Percentiles rank a stretch among this genome's conserved stretches.
These are phyloP conservation scores for Sarcophaga caerulescens DNA, from an alignment of 2,888 invertebrate species.

Conservation along the genomic window DNA sequence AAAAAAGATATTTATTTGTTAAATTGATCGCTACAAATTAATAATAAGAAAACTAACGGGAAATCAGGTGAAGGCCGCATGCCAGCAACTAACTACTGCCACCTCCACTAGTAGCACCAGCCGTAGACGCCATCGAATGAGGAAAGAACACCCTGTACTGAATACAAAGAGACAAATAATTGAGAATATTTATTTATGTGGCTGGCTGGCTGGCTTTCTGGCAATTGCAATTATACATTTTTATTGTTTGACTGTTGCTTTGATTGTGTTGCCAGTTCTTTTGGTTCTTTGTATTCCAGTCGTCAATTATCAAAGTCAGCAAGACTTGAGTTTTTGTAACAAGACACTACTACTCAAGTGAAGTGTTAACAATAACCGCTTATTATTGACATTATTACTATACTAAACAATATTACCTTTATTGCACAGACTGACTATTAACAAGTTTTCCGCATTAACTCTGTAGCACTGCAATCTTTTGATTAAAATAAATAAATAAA, in stretches of 20 bases:
- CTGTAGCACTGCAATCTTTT: too few relatives aligned
- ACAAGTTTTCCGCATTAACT: not conserved
- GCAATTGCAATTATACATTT: not conserved
- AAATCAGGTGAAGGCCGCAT: slow-evolving; percentile 72
- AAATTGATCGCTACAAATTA: slow-evolving; percentile 66
- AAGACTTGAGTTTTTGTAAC: slow-evolving; percentile 56
- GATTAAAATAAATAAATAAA: too few relatives aligned
- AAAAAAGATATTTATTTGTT: slow-evolving; percentile 45
- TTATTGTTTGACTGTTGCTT: not conserved
- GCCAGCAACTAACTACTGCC: slow-evolving; percentile 65
- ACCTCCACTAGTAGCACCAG: slow-evolving; percentile 56
- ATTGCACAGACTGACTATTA: slow-evolving; percentile 27
- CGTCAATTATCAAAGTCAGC: slow-evolving; percentile 46
- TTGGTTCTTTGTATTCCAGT: slow-evolving; percentile 21
- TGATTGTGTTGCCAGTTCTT: slow-evolving; percentile 42
- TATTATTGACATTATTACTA: slow-evolving; percentile 64
- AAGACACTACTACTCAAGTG: slow-evolving; percentile 65
- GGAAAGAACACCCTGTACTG: slow-evolving; percentile 62
- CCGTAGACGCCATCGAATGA: slow-evolving; percentile 38
- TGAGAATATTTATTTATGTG: slow-evolving; percentile 53
- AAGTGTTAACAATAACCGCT: slow-evolving; percentile 68
- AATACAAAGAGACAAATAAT: slow-evolving; percentile 58
- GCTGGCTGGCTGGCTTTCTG: not conserved
- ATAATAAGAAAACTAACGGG: slow-evolving; percentile 66
- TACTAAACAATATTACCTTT: slow-evolving; percentile 52